Base-by-base conservation (phyloP, 2,888 invertebrate genomes). In the Trilocha varians region DNA sequence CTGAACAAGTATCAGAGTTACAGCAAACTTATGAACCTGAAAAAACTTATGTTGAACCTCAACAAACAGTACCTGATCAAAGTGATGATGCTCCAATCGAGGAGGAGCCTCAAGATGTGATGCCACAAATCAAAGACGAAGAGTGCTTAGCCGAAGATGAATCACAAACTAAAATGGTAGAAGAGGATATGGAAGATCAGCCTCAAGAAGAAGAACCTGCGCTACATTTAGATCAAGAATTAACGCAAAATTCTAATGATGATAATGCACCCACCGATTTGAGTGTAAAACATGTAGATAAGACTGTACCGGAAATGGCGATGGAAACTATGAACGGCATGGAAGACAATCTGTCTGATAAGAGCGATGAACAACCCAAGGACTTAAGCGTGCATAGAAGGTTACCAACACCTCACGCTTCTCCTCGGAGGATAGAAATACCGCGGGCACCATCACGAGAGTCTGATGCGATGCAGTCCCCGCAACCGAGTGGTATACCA, bases 391-490 rank as follows among this genome's bases (percentile, higher is more conserved):
- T 85, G 55, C 91, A 87, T 53, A 88, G 88, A 67, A 78, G 68
- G 57, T 53, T 62, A 52, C 82, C 73, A 34, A 80, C 78, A 38
- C 78, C 71, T 47, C 78, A 86, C 53, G 74, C 78, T 47, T 87
- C 87, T 38, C 84, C 80, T 38, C 65, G 79, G 46, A 71, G 86
- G 52, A 78, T 79, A 51, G 85, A 85, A 11, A 71, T 82, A 53
- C 85, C 86, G 36, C 78, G 91, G 44, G 90, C 91, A 5, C 88
- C 89, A 5, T 91, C 91, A 2, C 87, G 91, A 47, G 91, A 89
- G 56, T 91, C 91, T 1, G 91, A 91, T 65, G 89, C 91, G 32
- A 88, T 91, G 63, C 91, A 91, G 65, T 92, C 92, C 5, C 91
- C 92, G 3, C 91, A 91, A 55, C 91, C 91, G 3, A 91, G 91